Percentiles rank a stretch among this genome's conserved stretches.
Evolutionary conservation across 2,888 invertebrate genomes (phyloP).

Genomic region (Thecocarcelia acutangulata): DNA sequence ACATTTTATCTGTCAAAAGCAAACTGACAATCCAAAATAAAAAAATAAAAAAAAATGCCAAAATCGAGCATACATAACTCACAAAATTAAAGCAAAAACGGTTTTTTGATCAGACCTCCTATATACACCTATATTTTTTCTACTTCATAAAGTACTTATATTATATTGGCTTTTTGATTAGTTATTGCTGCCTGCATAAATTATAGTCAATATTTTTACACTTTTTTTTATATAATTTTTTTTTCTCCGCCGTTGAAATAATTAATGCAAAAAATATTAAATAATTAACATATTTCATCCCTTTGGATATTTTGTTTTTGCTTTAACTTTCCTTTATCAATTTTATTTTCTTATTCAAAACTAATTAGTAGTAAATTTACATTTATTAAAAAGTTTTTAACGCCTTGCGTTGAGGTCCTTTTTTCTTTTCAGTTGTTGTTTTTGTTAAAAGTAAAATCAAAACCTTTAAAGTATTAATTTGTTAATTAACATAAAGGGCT

Average conservation of each 20-base stretch:
- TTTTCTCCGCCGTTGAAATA: constrained; percentile 5
- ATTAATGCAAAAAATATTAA: constrained; percentile 13
- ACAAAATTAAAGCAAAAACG: no score
- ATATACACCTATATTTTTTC: no score
- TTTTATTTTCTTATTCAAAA: constrained; percentile 9
- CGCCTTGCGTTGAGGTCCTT: constrained; percentile 32
- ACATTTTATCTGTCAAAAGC: no score
- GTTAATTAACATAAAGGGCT: constrained; percentile 64
- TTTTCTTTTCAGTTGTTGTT: constrained; percentile 1
- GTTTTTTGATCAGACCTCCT: no score
- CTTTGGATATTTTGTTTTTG: neutral
- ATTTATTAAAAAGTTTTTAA: constrained; percentile 65
- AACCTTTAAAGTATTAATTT: constrained; percentile 65
- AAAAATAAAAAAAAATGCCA: no score
- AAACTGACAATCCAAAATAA: no score
- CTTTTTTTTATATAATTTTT: no score
- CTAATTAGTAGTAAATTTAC: constrained; percentile 67
- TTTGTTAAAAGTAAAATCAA: constrained; percentile 18
- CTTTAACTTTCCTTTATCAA: neutral
- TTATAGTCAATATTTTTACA: no score
- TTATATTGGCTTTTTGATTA: no score
- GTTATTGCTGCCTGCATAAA: no score
- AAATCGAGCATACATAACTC: no score
- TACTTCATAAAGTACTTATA: no score
- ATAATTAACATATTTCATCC: constrained; percentile 26